Evolutionary conservation across 2,797 vertebrate species (phyloP), one percentile per base, ranked within the genome.

Genomic region (Aeoliscus strigatus): DNA sequence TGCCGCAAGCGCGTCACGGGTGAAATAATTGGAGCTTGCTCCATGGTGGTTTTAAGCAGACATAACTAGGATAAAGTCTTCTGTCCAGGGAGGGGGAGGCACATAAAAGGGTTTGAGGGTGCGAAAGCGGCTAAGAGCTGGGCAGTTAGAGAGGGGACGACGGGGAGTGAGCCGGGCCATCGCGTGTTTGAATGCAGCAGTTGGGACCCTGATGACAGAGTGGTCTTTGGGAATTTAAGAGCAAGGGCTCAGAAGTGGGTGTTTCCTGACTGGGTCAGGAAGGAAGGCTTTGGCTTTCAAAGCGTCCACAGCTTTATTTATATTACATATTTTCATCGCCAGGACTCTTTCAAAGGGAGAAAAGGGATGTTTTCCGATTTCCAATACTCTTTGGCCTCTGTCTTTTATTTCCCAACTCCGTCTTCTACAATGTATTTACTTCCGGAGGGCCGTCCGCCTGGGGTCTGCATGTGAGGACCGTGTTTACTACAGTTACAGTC

Each of bases 251-350:
- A 62, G 70, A 74, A 84, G 84, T 81, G 66, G 60, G 74, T 75
- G 80, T 81, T 77, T 80, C 83, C 71, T 75, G 81, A 82, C 81
- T 45, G 66, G 60, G 80, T 69, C 88, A 88, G 87, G 88, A 90
- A 90, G 87, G 85, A 89, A 89, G 85, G 81, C 80, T 89, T 88
- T 85, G 81, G 68, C 83, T 90, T 90, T 89, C 86, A 89, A 89
- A 90, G 86, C 72, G 60, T 77, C 75, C 78, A 70, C 60, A 67
- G 79, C 84, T 87, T 89, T 90, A 90, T 90, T 90, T 90, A 90
- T 87, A 89, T 87, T 90, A 84, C 83, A 86, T 80, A 85, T 88
- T 90, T 88, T 90, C 88, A 89, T 84, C 86, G 39, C 80, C 68
- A 42, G 66, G 66, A 65, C 72, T 74, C 77, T 84, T 87, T 89